Evolutionary conservation across 2,888 invertebrate genomes (phyloP).

Genomic region (Congeria kusceri): DNA sequence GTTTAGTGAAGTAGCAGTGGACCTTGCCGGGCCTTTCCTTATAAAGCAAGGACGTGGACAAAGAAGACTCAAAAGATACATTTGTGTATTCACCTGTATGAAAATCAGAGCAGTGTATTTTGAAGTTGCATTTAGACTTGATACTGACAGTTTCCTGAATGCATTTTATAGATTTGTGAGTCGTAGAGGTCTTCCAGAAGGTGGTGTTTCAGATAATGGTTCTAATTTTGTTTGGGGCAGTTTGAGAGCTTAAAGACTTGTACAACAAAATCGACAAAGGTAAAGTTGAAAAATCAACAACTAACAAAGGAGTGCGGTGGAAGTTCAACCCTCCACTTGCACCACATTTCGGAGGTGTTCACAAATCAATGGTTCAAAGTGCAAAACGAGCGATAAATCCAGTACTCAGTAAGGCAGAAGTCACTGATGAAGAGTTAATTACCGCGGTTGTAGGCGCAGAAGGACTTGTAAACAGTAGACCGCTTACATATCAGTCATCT

Average conservation of each 20-base stretch:
- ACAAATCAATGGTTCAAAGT: conserved; percentile 56
- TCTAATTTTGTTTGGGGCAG: conserved; percentile 55
- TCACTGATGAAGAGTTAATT: conserved; percentile 59
- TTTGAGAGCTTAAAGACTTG: conserved; percentile 35
- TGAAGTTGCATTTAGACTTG: conserved; percentile 50
- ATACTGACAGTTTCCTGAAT: conserved; percentile 57
- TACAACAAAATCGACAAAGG: conserved; percentile 36
- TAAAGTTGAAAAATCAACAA: conserved; percentile 31
- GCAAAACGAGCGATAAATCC: conserved; percentile 62
- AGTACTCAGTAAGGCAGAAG: conserved; percentile 45
- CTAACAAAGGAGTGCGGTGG: conserved; percentile 52
- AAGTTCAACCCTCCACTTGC: conserved; percentile 62
- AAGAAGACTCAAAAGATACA: conserved; percentile 46
- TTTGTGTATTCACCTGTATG: conserved; percentile 63
- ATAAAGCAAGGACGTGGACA: conserved; percentile 56
- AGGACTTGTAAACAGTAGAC: conserved; percentile 52
- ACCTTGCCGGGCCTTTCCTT: conserved; percentile 50
- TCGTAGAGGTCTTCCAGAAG: conserved; percentile 45
- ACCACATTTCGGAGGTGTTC: conserved; percentile 62
- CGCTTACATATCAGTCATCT: conserved; percentile 52
- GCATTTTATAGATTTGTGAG: conserved; percentile 47
- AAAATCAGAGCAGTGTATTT: conserved; percentile 55
- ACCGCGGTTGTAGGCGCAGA: conserved; percentile 63
- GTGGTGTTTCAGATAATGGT: conserved; percentile 55
- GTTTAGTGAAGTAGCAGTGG: conserved; percentile 34